Base-by-base conservation (phyloP, 2,113 vertebrate genomes). In the Anolis carolinensis region DNA sequence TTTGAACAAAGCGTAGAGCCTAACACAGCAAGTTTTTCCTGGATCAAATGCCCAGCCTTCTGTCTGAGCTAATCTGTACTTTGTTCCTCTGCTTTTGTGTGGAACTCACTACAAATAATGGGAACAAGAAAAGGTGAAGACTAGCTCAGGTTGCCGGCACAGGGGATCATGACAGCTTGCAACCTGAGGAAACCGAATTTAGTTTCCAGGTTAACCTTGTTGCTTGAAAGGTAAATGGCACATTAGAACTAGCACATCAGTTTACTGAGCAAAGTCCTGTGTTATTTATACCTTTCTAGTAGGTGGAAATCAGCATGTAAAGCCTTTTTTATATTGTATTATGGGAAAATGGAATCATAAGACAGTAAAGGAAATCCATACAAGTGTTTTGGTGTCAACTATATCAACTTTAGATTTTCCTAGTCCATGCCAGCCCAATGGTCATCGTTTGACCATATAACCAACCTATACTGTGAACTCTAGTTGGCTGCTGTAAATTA, bases 141-240 rank as follows among this genome's bases (percentile, higher is more conserved):
- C 55, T 84, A 84, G 94, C 94, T 93, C 92, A 90, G 89, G 90
- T 93, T 93, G 93, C 92, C 9, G 79, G n/a, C 36, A 84, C 2
- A 7, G 1, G 59, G 86, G 94, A 95, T 94, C 93, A 92, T 67
- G 70, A 9, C 92, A 90, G 91, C 89, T 86, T 80, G 91, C 89
- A 93, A 93, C 88, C 90, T 89, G 93, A 94, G 92, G 86, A 91
- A 92, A 89, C 80, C 83, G 75, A 74, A 55, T 18, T 79, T 78
- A 82, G 85, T 91, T 93, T 92, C 88, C 84, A 92, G 89, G 91
- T 92, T 92, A 92, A 86, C 86, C 68, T 48, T n/a, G 87, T 86
- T 0, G 0, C 85, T 87, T 85, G 81, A 52, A 23, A 59, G 88
- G 30, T 39, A 44, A 21, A 25, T 44, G 48, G 13, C 6, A 27